These are phyloP conservation scores for Timema podura DNA, from an alignment of 2,888 invertebrate species.

Conservation along the genomic window DNA sequence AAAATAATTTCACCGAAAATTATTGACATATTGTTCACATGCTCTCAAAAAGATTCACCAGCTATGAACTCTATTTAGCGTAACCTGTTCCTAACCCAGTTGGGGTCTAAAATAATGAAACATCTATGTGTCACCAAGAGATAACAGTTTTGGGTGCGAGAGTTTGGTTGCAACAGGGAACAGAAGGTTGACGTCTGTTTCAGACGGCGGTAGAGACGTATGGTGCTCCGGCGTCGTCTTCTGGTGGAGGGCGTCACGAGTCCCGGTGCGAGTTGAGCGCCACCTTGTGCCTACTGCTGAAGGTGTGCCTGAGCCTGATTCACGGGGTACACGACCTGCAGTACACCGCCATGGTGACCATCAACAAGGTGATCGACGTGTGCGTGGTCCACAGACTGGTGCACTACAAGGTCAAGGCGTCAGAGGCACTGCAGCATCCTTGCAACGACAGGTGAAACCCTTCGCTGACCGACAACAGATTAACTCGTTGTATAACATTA, in stretches of 20 bases:
- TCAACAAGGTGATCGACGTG: conserved; percentile 56
- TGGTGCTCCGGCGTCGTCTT: conserved; percentile 34
- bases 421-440: conserved; percentile 37
- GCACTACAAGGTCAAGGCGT: conserved; percentile 37
- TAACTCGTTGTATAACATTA: too few species aligned
- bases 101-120: too few species aligned
- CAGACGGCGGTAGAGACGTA: conserved; percentile 44
- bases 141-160: too few species aligned
- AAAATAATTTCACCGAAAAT: too few species aligned
- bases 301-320: conserved; percentile 52
- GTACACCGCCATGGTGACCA: conserved; percentile 55
- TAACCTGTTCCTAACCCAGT: too few species aligned
- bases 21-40: too few species aligned
- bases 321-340: conserved; percentile 56
- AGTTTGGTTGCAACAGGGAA: too few species aligned
- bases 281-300: conserved; percentile 51
- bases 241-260: conserved; percentile 15
- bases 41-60: too few species aligned
- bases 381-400: conserved; percentile 44
- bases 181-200: conserved; percentile 17
- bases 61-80: too few species aligned
- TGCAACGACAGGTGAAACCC: conserved; percentile 29
- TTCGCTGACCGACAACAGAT: not conserved
- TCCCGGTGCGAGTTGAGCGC: conserved; percentile 41
- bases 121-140: too few species aligned